Base-by-base conservation (phyloP, 2,797 vertebrate species). In the Rhinichthys osculus region DNA sequence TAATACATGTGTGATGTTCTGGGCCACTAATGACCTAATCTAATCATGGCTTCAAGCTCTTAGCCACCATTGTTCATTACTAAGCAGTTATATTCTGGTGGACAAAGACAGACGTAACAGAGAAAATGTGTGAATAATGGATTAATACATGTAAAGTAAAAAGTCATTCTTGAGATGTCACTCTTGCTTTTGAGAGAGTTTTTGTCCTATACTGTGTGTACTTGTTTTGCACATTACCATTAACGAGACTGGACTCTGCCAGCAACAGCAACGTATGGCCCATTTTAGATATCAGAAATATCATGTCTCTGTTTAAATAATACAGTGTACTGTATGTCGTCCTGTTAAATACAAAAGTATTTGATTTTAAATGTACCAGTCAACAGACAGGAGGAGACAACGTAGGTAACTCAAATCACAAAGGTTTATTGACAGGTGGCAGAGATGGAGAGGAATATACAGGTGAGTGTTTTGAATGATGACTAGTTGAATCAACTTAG, bases 41-140 rank as follows among this genome's bases (percentile, higher is more conserved):
- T 92, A 92, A 93, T 92, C 88, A 83, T 50, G 88, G 85, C 82
- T 81, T 70, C 27, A 40, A 89, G 72, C 82, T 90, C 89, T 93
- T 87, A 86, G 80, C 90, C 57, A 64, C 87, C 78, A 64, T 89
- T 91, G 83, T 86, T 81, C 14, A 35, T 42, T 89, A 90, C 88
- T 88, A 80, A 88, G n/a, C 82, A 54, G 38, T 64, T 90, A 82
- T 30, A 44, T 67, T 78, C 17, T 59, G 52, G 59, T 62, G 74
- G 52, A 72, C 30, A 83, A 79, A 78, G 47, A 42, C 17, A 42
- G 14, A 57, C 5, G 4, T 72, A 38, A n/a, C 9, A 64, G 66
- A 42, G 21, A 64, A 67, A 59, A 59, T 30, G 57, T 30, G 44
- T 13, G 40, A 40, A 4, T 84, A 54, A 70, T 78, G n/a, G n/a